Conservation (phyloP, 2,888 invertebrate genomes). For the Yponomeuta evonymella region DNA sequence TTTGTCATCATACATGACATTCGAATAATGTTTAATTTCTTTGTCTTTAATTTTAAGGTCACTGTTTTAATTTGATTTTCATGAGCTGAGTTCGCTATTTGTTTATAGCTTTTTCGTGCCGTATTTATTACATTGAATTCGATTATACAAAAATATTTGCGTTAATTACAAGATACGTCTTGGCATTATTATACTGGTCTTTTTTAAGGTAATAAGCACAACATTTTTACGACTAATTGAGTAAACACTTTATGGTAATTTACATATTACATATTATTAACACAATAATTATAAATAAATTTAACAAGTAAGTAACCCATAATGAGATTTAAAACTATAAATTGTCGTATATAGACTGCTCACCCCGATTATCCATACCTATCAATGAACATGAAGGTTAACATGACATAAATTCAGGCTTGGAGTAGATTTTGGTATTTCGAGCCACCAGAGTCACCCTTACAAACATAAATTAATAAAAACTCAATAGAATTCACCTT, state of each 20-base stretch:
- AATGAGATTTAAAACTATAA: background rate
- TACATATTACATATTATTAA: background rate
- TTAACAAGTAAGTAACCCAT: background rate
- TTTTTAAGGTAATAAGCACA: background rate
- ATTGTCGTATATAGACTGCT: background rate
- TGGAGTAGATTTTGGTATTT: background rate
- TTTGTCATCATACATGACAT: background rate
- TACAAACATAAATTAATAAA: background rate
- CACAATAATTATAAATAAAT: background rate
- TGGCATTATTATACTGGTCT: slow-evolving; percentile 16
- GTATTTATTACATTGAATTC: background rate
- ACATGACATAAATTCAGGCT: background rate
- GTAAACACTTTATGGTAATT: background rate
- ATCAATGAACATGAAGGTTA: background rate
- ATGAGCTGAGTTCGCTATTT: background rate
- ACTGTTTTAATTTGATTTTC: background rate
- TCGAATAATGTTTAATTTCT: background rate
- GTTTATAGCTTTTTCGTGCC: background rate
- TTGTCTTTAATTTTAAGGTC: background rate
- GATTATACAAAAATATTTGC: slow-evolving; percentile 24
- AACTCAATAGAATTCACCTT: background rate
- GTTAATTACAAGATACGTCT: slow-evolving; percentile 28
- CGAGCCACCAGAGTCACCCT: background rate
- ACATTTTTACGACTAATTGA: background rate
- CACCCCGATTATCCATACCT: background rate